Base-by-base conservation (phyloP, 2,888 invertebrate species). In the Pseudoips prasinana region DNA sequence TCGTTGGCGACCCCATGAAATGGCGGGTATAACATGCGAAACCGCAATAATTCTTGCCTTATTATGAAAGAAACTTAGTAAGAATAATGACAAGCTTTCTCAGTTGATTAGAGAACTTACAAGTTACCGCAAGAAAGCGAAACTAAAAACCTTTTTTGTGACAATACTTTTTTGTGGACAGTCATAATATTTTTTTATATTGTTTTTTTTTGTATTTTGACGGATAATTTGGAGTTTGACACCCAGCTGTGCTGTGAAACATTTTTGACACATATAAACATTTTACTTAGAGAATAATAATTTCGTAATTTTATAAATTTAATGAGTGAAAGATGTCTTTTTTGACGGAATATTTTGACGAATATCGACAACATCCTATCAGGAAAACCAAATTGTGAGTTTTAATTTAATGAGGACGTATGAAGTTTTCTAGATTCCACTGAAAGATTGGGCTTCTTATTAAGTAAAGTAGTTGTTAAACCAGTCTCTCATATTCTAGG, bases 321-420 rank as follows among this genome's bases (percentile, higher is more conserved):
- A 17, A 29, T 40, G 19, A 20, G 33, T 48, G 33, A 33, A 42
- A 42, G 36, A 87, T 88, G 87, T 88, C 87, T 33, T 88, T 85
- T 38, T 45, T 87, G 54, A 86, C 87, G n/a, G 87, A 88, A 67
- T 87, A 86, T 63, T 86, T 84, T 46, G 87, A 88, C 47, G 85
- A 87, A 44, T 88, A 63, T 40, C 72, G 87, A 1, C 65, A 72
- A 22, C 82, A 79, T 58, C 82, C 85, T 1, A 84, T 87, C 33
- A 72, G 64, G 51, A 86, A 79, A 64, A 81, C 78, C 7, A 61
- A 66, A 59, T 76, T 80, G 87, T 88, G 64, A 85, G 86, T 79
- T 43, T 17, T 33, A n/a, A n/a, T n/a, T n/a, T n/a, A n/a, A n/a
- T n/a, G n/a, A n/a, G n/a, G n/a, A n/a, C n/a, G n/a, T n/a, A n/a